Conservation (phyloP, 2,113 vertebrate genomes). For the Miniopterus natalensis region DNA sequence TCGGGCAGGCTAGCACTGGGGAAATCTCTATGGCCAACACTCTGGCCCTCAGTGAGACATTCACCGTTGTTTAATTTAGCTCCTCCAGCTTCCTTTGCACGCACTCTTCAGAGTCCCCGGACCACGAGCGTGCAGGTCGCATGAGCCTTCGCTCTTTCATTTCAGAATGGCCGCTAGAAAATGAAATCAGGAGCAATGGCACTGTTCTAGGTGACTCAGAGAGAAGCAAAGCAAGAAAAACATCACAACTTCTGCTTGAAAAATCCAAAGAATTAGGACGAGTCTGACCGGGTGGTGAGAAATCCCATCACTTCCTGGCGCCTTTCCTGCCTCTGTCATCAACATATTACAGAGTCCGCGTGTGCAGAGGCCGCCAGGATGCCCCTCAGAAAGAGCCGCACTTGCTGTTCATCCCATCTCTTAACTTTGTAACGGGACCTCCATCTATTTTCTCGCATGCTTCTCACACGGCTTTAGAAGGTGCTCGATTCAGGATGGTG, state of each 20-base stretch:
- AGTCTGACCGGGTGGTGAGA: background rate
- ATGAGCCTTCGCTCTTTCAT: background rate
- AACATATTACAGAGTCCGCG: background rate
- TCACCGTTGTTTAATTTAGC: background rate
- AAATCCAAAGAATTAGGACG: background rate
- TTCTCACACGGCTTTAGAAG: background rate
- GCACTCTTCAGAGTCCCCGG: background rate
- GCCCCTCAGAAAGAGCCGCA: background rate
- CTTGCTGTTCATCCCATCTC: background rate
- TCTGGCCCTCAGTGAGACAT: background rate
- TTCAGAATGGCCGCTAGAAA: background rate
- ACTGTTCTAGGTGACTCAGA: background rate
- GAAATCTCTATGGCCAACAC: background rate
- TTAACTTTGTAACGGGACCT: background rate
- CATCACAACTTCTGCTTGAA: background rate
- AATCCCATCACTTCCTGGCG: background rate
- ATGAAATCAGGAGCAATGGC: background rate
- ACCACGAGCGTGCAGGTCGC: accelerated
- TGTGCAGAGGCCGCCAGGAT: background rate
- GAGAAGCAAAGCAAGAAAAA: background rate
- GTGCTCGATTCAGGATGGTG: background rate
- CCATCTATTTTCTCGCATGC: background rate
- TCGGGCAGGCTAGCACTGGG: slow-evolving; percentile 5
- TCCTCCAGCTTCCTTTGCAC: background rate
- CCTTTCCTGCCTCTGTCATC: background rate